Evolutionary conservation across 2,113 vertebrate genomes (phyloP).

Genomic region (Aspiorhynchus laticeps): DNA sequence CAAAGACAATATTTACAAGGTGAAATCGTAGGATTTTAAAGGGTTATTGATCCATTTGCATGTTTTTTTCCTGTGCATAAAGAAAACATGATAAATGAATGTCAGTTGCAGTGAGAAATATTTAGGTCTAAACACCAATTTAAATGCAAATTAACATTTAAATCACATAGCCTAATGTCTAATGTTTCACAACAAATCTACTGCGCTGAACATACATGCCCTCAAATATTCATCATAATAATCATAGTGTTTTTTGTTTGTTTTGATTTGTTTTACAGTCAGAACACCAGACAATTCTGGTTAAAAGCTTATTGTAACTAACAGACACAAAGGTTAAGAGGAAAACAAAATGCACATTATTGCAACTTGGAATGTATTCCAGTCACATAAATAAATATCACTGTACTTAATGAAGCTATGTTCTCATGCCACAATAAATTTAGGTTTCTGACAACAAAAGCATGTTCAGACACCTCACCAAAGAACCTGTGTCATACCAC

Average conservation of each 20-base stretch:
- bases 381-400: not conserved
- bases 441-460: conserved; percentile 7
- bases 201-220: not conserved
- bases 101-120: not conserved
- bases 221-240: not conserved
- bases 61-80: not conserved
- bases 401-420: not conserved
- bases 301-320: not conserved
- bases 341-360: not conserved
- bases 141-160: not conserved
- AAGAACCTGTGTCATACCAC: not conserved
- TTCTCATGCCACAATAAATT: not conserved
- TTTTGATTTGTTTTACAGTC: not conserved
- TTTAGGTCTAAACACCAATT: not conserved
- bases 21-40: too few relatives aligned
- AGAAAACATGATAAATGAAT: not conserved
- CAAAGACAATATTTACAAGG: not conserved
- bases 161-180: not conserved
- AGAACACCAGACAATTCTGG: not conserved
- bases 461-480: conserved; percentile 14
- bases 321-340: not conserved
- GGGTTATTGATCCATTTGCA: not conserved
- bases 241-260: not conserved
- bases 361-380: not conserved
- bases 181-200: not conserved